phyloP scores from a whole-genome alignment of 2,113 vertebrate species.

The Pardalotus punctatus region DNA sequence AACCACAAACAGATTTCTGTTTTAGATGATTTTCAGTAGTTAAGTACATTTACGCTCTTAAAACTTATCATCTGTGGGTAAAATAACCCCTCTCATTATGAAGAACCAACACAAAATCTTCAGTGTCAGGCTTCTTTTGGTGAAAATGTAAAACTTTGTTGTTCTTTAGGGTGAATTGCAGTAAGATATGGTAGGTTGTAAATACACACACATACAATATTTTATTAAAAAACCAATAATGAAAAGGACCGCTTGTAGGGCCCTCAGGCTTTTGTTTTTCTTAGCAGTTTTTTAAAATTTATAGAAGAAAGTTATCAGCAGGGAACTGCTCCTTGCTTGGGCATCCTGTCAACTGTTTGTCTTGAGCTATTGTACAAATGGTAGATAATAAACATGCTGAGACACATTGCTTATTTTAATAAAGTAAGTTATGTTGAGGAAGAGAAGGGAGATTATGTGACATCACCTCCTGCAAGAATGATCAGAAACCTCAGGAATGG shows the following conservation, averaged over 20 bases:
- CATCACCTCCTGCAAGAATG: not conserved
- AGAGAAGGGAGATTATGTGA: not conserved
- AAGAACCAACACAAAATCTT: not conserved
- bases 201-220: not conserved
- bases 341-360: not conserved
- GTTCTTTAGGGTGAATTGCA: not conserved
- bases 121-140: not conserved
- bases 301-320: not conserved
- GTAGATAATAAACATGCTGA: not conserved
- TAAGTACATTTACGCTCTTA: not conserved
- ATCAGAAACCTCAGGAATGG: not conserved
- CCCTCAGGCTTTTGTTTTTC: not conserved
- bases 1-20: not conserved
- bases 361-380: not conserved
- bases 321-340: not conserved
- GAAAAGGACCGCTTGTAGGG: fast-evolving
- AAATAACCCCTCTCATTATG: not conserved
- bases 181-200: not conserved
- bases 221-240: not conserved
- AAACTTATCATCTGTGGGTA: not conserved
- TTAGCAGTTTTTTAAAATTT: not conserved
- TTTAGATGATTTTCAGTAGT: not conserved
- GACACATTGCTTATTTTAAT: not conserved
- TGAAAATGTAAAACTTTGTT: not conserved
- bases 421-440: not conserved